phyloP scores from a whole-genome alignment of 2,113 vertebrate species.

The Tyto alba region DNA sequence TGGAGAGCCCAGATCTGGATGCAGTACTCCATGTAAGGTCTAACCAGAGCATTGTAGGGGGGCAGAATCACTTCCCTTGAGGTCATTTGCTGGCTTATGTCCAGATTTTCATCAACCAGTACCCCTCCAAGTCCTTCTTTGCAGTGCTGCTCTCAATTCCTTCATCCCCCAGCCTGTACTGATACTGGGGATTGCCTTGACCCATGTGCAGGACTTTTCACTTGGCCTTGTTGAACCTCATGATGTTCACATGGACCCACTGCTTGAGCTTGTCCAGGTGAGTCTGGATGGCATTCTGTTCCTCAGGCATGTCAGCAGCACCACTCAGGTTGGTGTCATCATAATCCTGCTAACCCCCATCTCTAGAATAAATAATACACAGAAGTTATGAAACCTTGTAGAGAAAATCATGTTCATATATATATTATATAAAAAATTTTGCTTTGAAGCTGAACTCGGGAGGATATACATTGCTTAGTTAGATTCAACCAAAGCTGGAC shows the following conservation, averaged over 20 bases:
- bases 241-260: neutral
- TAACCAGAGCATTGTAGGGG: too few species aligned
- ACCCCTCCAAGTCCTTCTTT: neutral
- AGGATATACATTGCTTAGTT: neutral
- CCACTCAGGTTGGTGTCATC: neutral
- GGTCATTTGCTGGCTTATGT: neutral
- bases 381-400: neutral
- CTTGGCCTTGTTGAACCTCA: neutral
- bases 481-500: neutral
- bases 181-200: accelerated
- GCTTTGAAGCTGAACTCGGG: neutral
- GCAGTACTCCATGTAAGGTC: neutral
- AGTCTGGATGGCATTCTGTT: accelerated
- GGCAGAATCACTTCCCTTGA: accelerated
- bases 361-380: neutral
- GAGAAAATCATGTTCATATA: neutral
- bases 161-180: too few species aligned
- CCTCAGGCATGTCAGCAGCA: accelerated
- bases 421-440: neutral
- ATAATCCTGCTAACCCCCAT: neutral
- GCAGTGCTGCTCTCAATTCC: too few species aligned
- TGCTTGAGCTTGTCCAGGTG: neutral
- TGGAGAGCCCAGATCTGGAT: neutral
- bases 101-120: neutral
- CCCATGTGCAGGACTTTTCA: too few species aligned